Percentiles rank a stretch among this genome's conserved stretches.
These are phyloP conservation scores for Semibalanus balanoides DNA, from an alignment of 1,140 invertebrate genomes.

Conservation along the genomic window DNA sequence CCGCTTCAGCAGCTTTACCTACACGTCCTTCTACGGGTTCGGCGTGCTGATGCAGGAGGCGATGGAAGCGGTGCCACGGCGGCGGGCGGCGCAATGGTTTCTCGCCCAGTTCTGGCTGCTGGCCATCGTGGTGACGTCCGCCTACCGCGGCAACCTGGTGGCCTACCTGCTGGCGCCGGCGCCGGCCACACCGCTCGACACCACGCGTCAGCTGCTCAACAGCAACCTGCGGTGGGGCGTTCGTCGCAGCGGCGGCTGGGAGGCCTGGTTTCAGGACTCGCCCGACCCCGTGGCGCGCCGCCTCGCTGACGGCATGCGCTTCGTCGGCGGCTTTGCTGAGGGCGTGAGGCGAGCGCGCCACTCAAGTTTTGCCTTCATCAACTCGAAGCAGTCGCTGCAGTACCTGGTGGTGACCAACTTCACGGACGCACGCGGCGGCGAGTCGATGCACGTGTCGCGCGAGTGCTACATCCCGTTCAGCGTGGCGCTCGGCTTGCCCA, in stretches of 20 bases:
- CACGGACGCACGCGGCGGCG: conserved; percentile 16
- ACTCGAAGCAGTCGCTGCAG: conserved; percentile 18
- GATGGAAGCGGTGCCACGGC: conserved; percentile 7
- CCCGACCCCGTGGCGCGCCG: conserved; percentile 15
- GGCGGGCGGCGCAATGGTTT: conserved; percentile 6
- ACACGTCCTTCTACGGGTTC: conserved; percentile 11
- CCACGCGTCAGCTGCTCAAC: conserved; percentile 11
- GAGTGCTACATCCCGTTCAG: conserved; percentile 20
- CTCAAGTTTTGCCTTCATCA: conserved; percentile 20
- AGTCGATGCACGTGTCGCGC: conserved; percentile 16
- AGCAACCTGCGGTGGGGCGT: conserved; percentile 18
- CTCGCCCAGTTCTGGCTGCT: conserved; percentile 11
- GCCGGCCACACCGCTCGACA: conserved; percentile 12
- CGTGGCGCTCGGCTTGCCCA: conserved; percentile 15
- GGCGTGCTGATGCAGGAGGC: conserved; percentile 15
- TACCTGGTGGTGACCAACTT: conserved; percentile 20
- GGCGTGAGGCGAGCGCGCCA: conserved; percentile 14
- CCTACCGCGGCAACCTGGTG: conserved; percentile 14
- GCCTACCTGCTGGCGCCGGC: conserved; percentile 16
- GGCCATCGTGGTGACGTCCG: conserved; percentile 12
- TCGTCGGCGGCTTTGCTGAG: conserved; percentile 13
- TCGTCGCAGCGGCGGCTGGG: conserved; percentile 16
- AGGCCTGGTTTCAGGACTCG: conserved; percentile 19
- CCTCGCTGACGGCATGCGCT: conserved; percentile 17
- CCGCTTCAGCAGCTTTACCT: conserved; percentile 2